Base-by-base conservation (phyloP, 2,888 invertebrate genomes). In the Drosophila suboccidentalis region DNA sequence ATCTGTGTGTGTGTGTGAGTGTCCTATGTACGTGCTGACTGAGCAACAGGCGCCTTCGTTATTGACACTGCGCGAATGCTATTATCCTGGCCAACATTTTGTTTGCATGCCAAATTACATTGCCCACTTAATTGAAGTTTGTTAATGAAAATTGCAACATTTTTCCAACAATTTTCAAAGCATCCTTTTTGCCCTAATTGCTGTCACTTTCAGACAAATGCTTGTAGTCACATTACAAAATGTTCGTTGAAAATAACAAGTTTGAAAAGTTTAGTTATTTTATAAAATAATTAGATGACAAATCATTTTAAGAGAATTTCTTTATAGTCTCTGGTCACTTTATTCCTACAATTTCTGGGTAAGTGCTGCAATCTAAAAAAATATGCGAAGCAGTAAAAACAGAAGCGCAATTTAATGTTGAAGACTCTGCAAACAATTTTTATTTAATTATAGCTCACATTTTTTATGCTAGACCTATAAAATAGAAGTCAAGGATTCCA, bases 41-140 rank as follows among this genome's bases (percentile, higher is more conserved):
- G 70, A 63, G 88, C 85, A 83, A 88, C 86, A 86, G 85, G 86
- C 85, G 63, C 62, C 62, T 71, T 49, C 71, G 66, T 39, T 83
- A 72, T 83, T 85, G 73, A 80, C 87, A 69, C 66, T 71, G 22
- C 75, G 72, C 87, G 71, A 70, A 63, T 74, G 73, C 73, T 69
- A 83, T 83, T 88, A 83, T 88, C 81, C 81, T 86, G 88, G 64
- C 73, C 86, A 81, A 67, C 86, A 88, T 77, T 85, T 75, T 87
- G 83, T 85, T 85, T 87, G 85, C 88, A 73, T 75, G 79, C 79
- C 85, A 84, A 84, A 87, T 87, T 84, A 85, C 84, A 82, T 87
- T 78, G 68, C 72, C 78, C 80, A 78, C 80, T 86, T 86, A 86
- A 88, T 82, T 80, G 82, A 76, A 86, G 88, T 82, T 81, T 83